Evolutionary conservation across 2,888 invertebrate species (phyloP).

Genomic region (Hydrotaea cyrtoneurina): DNA sequence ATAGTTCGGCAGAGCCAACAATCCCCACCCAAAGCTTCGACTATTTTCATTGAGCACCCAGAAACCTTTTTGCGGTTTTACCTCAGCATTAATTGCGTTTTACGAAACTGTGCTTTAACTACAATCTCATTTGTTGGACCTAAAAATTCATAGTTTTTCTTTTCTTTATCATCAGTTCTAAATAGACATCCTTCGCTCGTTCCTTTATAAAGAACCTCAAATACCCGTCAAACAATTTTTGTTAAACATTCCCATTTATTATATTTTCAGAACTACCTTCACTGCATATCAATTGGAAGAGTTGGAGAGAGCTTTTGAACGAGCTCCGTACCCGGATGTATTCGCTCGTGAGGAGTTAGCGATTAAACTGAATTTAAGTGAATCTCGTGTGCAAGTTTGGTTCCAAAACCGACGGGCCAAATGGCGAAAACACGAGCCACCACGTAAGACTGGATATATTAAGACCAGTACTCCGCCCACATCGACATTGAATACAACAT

Average conservation of each 20-base stretch:
- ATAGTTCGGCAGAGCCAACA: too few relatives aligned
- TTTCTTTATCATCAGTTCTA: too few relatives aligned
- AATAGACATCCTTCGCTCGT: too few relatives aligned
- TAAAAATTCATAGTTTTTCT: too few relatives aligned
- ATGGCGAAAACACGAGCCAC: constrained; percentile 96
- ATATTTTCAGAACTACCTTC: constrained; percentile 91
- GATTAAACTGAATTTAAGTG: constrained; percentile 93
- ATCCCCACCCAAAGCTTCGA: too few relatives aligned
- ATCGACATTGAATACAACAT: constrained; percentile 78
- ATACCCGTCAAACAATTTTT: too few relatives aligned
- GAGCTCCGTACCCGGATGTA: constrained; percentile 97
- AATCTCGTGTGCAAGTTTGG: constrained; percentile 85
- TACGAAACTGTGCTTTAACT: too few relatives aligned
- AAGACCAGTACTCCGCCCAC: constrained; percentile 87
- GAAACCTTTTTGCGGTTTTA: too few relatives aligned
- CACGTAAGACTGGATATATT: constrained; percentile 92
- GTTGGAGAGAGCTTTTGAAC: constrained; percentile 94
- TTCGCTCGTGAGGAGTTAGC: constrained; percentile 97
- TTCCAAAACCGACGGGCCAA: constrained; percentile 91
- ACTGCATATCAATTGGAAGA: constrained; percentile 97
- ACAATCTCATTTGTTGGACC: too few relatives aligned
- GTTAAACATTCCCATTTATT: not conserved
- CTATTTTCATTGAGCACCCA: too few relatives aligned
- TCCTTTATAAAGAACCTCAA: too few relatives aligned
- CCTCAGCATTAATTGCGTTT: too few relatives aligned